Percentiles rank a stretch among this genome's conserved stretches.
phyloP scores from a whole-genome alignment of 2,113 vertebrate genomes.

The Rana temporaria region DNA sequence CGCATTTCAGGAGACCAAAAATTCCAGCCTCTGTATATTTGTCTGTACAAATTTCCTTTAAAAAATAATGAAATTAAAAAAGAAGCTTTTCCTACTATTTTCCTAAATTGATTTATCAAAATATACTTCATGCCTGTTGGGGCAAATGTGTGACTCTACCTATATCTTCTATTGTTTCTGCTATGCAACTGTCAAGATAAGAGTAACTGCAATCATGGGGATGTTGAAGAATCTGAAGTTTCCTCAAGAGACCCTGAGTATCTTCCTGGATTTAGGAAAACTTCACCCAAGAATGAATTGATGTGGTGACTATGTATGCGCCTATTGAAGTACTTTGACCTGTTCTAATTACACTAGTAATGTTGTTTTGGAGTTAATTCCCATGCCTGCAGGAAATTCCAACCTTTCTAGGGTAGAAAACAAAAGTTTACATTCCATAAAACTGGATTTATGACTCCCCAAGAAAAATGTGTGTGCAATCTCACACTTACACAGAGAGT shows the following conservation, averaged over 20 bases:
- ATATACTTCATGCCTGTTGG: too few relatives aligned
- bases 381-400: slow-evolving; percentile 34
- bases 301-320: not conserved
- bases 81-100: too few relatives aligned
- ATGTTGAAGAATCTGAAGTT: slow-evolving; percentile 1
- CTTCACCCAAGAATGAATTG: slow-evolving; percentile 57
- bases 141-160: too few relatives aligned
- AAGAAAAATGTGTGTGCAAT: not conserved
- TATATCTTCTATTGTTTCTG: not conserved
- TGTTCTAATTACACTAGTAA: slow-evolving; percentile 11
- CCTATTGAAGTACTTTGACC: slow-evolving; percentile 26
- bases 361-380: slow-evolving; percentile 7
- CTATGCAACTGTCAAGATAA: not conserved
- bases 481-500: not conserved
- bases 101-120: too few relatives aligned
- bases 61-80: too few relatives aligned
- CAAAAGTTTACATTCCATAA: slow-evolving; percentile 37
- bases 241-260: not conserved
- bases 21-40: too few relatives aligned
- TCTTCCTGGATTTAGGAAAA: slow-evolving; percentile 10
- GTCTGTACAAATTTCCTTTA: too few relatives aligned
- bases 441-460: slow-evolving; percentile 22
- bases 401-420: slow-evolving; percentile 18
- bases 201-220: not conserved
- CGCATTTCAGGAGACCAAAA: too few relatives aligned